phyloP scores from a whole-genome alignment of 2,113 vertebrate species.

The Promerops cafer region DNA sequence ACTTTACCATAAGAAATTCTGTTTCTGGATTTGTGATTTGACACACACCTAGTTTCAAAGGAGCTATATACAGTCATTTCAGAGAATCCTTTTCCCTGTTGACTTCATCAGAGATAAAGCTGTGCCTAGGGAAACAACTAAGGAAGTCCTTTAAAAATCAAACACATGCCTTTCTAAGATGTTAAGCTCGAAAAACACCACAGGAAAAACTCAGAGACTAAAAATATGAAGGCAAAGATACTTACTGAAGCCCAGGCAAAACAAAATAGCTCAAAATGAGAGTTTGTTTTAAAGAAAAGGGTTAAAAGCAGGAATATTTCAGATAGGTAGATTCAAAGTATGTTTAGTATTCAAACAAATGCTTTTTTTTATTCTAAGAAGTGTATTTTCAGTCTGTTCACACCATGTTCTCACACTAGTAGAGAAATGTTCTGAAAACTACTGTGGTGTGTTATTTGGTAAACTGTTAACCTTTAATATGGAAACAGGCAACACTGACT shows the following conservation, averaged over 20 bases:
- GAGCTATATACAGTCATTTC: not conserved
- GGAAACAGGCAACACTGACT: not conserved
- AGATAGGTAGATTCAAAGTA: not conserved
- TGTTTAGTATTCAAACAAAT: not conserved
- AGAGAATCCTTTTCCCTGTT: not conserved
- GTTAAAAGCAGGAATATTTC: not conserved
- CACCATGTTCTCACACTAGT: not conserved
- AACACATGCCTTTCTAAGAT: not conserved
- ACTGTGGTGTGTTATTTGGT: not conserved
- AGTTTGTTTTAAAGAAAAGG: not conserved
- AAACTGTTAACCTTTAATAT: not conserved
- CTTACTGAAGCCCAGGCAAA: not conserved
- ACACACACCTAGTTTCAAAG: not conserved
- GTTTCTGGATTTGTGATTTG: not conserved
- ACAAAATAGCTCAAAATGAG: not conserved
- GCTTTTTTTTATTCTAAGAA: not conserved
- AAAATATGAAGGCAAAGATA: not conserved
- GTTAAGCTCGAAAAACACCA: not conserved
- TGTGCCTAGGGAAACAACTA: not conserved
- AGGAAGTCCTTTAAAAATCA: not conserved
- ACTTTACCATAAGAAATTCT: not conserved
- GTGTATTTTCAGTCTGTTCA: not conserved
- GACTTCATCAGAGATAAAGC: not conserved
- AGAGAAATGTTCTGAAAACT: not conserved
- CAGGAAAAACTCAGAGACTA: not conserved